Evolutionary conservation across 1,140 invertebrate genomes (phyloP).

Genomic region (Aphis gossypii): DNA sequence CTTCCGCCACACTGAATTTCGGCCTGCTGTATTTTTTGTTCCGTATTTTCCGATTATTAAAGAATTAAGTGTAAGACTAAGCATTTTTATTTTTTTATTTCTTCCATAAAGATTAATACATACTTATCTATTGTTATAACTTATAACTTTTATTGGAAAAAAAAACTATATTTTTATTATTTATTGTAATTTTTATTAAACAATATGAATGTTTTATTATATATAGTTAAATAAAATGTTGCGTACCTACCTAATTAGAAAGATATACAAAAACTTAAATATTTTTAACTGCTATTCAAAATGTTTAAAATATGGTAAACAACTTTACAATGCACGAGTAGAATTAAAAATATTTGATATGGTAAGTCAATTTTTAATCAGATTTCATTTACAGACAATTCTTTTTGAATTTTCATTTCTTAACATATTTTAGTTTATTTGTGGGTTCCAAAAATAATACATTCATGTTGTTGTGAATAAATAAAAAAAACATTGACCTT

Average conservation of each 20-base stretch:
- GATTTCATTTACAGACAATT: neutral
- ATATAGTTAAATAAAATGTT: neutral
- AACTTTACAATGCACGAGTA: neutral
- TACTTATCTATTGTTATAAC: neutral
- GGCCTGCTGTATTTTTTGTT: neutral
- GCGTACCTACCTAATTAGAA: neutral
- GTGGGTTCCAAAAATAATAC: neutral
- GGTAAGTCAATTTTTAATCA: neutral
- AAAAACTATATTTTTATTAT: neutral
- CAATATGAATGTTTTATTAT: neutral
- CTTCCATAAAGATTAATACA: neutral
- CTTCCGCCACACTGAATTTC: neutral
- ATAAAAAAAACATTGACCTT: constrained; percentile 14
- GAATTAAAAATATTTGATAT: neutral
- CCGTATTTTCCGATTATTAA: neutral
- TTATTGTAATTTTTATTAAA: neutral
- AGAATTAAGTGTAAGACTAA: neutral
- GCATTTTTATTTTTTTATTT: neutral
- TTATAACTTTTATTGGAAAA: neutral
- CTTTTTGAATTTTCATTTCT: neutral
- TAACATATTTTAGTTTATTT: neutral
- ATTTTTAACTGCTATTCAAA: neutral
- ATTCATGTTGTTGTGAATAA: neutral
- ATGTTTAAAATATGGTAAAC: neutral
- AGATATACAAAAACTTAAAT: neutral